Evolutionary conservation across 2,797 vertebrate species (phyloP), one percentile per base, ranked within the genome.

Genomic region (Enteromius thamalakanensis): DNA sequence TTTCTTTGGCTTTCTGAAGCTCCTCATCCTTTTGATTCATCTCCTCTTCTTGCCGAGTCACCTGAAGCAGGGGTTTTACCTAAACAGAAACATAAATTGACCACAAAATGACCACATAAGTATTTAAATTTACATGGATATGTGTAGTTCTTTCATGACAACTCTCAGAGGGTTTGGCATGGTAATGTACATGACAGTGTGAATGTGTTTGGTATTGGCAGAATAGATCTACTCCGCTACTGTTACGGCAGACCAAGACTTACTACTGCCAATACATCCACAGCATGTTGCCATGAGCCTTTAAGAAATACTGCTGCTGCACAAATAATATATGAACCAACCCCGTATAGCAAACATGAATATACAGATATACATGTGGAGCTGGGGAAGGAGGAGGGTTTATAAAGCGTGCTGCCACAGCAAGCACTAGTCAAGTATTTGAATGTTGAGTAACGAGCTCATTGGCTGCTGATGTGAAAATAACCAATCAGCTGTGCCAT

Each of bases 61-160:
- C 98, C 92, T 99, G 98, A 77, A 99, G 95, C 87, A 99, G 91
- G 29, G 98, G 98, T 93, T 99, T 99, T 89, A 99, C 98, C 98
- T 99, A 88, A 19, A 80, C 70, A 70, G 10, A 79, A 42, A 79
- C 68, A 76, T 2, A 4, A 4, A 70, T 0, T 8, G 21, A 42
- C 7, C 32, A 79, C 65, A 14, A 12, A 71, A 11, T 62, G 2
- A 74, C 21, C 11, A 70, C 7, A 68, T 2, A 45, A 5, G 12
- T 45, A 76, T 68, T 45, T 37, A 45, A 62, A n/a, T 55, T 6
- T 34, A 45, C 64, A 4, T 68, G 8, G 12, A 17, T 37, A 42
- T 70, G 34, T 70, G 8, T 12, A 62, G 98, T 97, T 26, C 58
- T 26, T 23, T 26, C n/a, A 60, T 26, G 23, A 60, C 58, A 26